Evolutionary conservation across 2,113 vertebrate genomes (phyloP).

Genomic region (Microcebus griseorufus): DNA sequence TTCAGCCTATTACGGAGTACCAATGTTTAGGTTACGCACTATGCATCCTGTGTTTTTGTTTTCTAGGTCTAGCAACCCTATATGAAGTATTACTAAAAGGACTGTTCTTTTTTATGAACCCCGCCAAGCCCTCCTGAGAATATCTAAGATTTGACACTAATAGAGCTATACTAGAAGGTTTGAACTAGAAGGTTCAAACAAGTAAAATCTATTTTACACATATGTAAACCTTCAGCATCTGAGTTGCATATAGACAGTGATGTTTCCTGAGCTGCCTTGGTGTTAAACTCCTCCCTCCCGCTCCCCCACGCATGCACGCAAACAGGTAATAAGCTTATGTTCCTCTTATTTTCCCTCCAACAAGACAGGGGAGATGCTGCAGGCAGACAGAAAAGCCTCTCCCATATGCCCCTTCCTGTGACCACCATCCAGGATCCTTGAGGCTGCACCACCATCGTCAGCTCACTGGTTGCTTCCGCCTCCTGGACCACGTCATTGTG

Average conservation of each 20-base stretch:
- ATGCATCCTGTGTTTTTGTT: background rate
- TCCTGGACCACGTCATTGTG: background rate
- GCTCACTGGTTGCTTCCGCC: background rate
- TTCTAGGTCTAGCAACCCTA: background rate
- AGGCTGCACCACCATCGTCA: rapidly evolving
- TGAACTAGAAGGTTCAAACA: background rate
- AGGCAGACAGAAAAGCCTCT: background rate
- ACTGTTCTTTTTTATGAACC: background rate
- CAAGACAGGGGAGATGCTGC: background rate
- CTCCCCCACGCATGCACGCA: rapidly evolving
- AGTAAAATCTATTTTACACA: background rate
- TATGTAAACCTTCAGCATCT: background rate
- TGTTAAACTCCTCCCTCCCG: background rate
- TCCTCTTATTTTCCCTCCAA: background rate
- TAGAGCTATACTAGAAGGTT: background rate
- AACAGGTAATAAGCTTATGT: background rate
- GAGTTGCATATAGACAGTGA: background rate
- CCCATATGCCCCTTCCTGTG: background rate
- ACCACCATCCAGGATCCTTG: background rate
- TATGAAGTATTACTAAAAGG: background rate
- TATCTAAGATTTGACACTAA: background rate
- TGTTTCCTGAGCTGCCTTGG: background rate
- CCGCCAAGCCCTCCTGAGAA: background rate
- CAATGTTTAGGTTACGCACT: background rate
- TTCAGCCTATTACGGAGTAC: too few species aligned